Evolutionary conservation across 2,797 vertebrate species (phyloP).

Genomic region (Crocidura indochinensis): DNA sequence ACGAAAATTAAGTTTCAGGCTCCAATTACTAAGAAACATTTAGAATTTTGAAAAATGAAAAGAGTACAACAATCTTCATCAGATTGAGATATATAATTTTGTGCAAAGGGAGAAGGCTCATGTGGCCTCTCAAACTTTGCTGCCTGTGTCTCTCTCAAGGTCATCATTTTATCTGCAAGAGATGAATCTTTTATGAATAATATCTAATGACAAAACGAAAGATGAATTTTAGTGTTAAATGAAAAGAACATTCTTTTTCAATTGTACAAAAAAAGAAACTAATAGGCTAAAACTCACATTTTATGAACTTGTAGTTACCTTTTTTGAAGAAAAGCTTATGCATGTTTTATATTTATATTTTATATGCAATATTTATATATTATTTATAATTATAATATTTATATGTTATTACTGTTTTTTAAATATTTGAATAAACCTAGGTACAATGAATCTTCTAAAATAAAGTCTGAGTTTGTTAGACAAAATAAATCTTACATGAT

Average conservation of each 20-base stretch:
- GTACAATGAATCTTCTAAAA: constrained; percentile 51
- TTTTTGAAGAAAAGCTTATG: constrained; percentile 56
- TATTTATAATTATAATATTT: too few relatives aligned
- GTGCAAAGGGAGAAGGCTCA: constrained; percentile 46
- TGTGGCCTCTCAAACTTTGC: constrained; percentile 12
- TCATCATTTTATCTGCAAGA: constrained; percentile 60
- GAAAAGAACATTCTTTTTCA: constrained; percentile 42
- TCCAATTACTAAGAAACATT: constrained; percentile 46
- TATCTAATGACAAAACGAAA: not conserved
- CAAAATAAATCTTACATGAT: not conserved
- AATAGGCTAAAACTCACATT: constrained; percentile 53
- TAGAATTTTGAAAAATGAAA: constrained; percentile 62
- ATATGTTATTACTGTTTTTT: constrained; percentile 2
- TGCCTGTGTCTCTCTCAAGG: constrained; percentile 25
- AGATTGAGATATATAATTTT: constrained; percentile 16
- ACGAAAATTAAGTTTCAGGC: constrained; percentile 58
- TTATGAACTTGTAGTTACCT: constrained; percentile 48
- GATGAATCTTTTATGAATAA: constrained; percentile 29
- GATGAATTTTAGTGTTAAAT: not conserved
- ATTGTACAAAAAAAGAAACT: constrained; percentile 15
- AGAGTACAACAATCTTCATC: constrained; percentile 28
- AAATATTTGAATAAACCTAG: constrained; percentile 59
- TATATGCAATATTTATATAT: too few relatives aligned
- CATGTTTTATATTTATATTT: constrained; percentile 54
- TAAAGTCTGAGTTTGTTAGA: constrained; percentile 38